phyloP scores from a whole-genome alignment of 2,113 vertebrate species.

The Fregetta grallaria region DNA sequence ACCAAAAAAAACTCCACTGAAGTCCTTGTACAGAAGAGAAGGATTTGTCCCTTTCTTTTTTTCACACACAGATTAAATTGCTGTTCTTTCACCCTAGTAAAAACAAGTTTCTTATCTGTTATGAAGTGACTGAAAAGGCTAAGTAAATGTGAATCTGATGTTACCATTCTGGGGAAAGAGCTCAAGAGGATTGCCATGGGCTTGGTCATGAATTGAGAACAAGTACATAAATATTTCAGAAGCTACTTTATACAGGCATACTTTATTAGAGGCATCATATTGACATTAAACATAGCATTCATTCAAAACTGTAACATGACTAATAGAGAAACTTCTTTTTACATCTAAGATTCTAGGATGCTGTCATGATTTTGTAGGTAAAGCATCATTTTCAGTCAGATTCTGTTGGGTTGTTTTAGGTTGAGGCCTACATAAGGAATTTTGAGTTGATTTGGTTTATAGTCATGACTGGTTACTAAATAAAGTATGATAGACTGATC shows the following conservation, averaged over 20 bases:
- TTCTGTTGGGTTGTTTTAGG: not conserved
- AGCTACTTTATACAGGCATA: not conserved
- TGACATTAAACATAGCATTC: not conserved
- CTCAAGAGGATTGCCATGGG: not conserved
- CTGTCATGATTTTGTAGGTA: not conserved
- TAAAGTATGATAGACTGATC: not conserved
- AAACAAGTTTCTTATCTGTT: not conserved
- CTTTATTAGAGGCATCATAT: not conserved
- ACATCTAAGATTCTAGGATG: not conserved
- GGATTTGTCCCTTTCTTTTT: not conserved
- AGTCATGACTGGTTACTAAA: not conserved
- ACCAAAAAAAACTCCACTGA: not conserved
- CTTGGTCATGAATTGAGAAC: not conserved
- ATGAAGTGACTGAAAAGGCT: not conserved
- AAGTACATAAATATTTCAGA: not conserved
- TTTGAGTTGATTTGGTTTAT: not conserved
- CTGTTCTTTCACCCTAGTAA: not conserved
- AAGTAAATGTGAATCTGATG: not conserved
- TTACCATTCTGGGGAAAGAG: not conserved
- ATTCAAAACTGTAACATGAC: not conserved
- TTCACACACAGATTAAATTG: not conserved
- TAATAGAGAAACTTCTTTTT: not conserved
- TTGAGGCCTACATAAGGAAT: not conserved
- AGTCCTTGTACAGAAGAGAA: not conserved
- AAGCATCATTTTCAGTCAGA: not conserved